Base-by-base conservation (phyloP, 2,888 invertebrate species). In the Pherbina coryleti region DNA sequence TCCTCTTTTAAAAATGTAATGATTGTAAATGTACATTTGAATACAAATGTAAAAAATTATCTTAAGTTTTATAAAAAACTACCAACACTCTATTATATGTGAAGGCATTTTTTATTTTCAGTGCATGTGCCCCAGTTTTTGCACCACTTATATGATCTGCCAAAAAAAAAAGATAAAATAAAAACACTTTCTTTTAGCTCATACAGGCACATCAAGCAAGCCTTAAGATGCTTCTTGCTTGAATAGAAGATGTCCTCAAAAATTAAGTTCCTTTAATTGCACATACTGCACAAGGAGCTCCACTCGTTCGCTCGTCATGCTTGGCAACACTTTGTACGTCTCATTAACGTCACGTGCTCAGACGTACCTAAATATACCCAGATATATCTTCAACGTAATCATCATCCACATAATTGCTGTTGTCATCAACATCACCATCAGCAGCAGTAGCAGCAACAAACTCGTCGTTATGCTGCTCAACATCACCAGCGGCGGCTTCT, bases 311-410 rank as follows among this genome's bases (percentile, higher is more conserved):
- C 19, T 28, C 57, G 60, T 60, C 34, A 31, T 25, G 34, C 57
- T 19, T 55, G 57, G 17, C 44, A 53, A 55, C 70, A 69, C 22
- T 51, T 55, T 70, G 9, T 49, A 49, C 72, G 44, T 60, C 60
- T 49, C 62, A 73, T 73, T 73, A 73, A 62, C 62, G 73, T 73
- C 73, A 62, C 44, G 60, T 60, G 72, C 37, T 55, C 57, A 3
- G 19, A 34, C 67, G 49, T 17, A 37, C 17, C n/a, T n/a, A 44
- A 5, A 19, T 25, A 22, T 44, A 37, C 11, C 3, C 44, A 22
- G 14, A 19, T 37, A 9, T 60, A 34, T 34, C 71, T 57, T 57
- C 53, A n/a, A 53, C 70, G 31, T 70, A 28, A 31, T 66, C 64
- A 66, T 37, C 49, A 28, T 44, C 25, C 11, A 37, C 49, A 22